Conservation (phyloP, 2,113 vertebrate species). For the Heterocephalus glaber region DNA sequence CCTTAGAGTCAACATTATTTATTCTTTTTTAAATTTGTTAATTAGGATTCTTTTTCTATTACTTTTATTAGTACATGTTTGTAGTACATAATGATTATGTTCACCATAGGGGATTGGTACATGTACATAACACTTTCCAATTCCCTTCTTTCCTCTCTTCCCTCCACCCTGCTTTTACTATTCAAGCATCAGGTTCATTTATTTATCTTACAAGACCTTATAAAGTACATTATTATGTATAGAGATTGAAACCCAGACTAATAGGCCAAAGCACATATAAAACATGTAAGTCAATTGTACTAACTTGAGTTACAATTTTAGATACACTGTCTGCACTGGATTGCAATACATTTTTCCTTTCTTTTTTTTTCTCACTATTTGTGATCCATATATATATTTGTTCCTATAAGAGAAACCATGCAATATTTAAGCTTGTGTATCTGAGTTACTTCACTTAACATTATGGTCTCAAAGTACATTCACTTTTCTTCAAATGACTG, state of each 20-base stretch:
- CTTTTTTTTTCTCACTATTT: neutral
- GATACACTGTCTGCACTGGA: neutral
- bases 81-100: neutral
- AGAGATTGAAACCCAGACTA: neutral
- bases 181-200: neutral
- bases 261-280: neutral
- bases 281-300: neutral
- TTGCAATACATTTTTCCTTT: neutral
- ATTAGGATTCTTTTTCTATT: neutral
- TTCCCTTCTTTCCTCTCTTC: neutral
- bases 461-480: neutral
- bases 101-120: neutral
- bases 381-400: neutral
- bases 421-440: neutral
- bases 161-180: neutral
- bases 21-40: neutral
- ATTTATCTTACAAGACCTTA: neutral
- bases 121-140: neutral
- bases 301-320: neutral
- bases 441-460: neutral
- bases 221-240: neutral
- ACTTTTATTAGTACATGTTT: neutral
- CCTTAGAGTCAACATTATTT: neutral
- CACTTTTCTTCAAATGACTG: neutral
- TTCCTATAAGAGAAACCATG: neutral